Conservation (phyloP, 2,888 invertebrate species). For the Gymnosoma rotundatum region DNA sequence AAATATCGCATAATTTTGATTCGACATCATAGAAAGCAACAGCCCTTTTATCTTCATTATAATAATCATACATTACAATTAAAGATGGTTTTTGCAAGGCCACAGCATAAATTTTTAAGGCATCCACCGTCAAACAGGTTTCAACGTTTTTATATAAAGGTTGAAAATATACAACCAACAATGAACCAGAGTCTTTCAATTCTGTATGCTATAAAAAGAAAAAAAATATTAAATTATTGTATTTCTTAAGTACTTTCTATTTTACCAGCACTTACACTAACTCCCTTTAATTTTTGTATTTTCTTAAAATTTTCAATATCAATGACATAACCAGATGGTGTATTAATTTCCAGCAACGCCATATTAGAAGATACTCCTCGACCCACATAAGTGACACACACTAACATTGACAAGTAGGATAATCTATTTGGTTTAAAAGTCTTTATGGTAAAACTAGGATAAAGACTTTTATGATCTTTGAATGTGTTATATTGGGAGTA, state of each 20-base stretch:
- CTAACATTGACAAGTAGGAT: slow-evolving; percentile 87
- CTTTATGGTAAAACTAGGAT: slow-evolving; percentile 93
- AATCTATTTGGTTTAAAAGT: slow-evolving; percentile 87
- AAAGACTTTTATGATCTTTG: slow-evolving; percentile 88
- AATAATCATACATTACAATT: slow-evolving; percentile 94
- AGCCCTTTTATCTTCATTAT: slow-evolving; percentile 87
- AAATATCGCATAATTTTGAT: slow-evolving; percentile 88
- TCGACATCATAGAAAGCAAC: slow-evolving; percentile 77
- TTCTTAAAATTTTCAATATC: slow-evolving; percentile 89
- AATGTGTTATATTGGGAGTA: slow-evolving; percentile 92
- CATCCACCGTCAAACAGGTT: slow-evolving; percentile 91
- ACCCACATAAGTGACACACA: slow-evolving; percentile 88
- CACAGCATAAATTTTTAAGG: slow-evolving; percentile 91
- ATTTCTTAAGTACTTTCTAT: not conserved
- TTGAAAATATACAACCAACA: slow-evolving; percentile 89
- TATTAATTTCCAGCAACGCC: slow-evolving; percentile 94
- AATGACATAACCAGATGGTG: slow-evolving; percentile 95
- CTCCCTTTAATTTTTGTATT: slow-evolving; percentile 82
- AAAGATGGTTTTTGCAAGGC: slow-evolving; percentile 93
- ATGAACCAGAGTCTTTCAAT: slow-evolving; percentile 85
- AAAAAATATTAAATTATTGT: not conserved
- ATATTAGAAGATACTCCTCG: slow-evolving; percentile 88
- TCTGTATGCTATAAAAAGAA: slow-evolving; percentile 84
- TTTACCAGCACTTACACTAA: slow-evolving; percentile 75
- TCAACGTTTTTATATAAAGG: slow-evolving; percentile 85